Evolutionary conservation across 2,113 vertebrate genomes (phyloP), one percentile per base, ranked within the genome.

Genomic region (Salvelinus alpinus): DNA sequence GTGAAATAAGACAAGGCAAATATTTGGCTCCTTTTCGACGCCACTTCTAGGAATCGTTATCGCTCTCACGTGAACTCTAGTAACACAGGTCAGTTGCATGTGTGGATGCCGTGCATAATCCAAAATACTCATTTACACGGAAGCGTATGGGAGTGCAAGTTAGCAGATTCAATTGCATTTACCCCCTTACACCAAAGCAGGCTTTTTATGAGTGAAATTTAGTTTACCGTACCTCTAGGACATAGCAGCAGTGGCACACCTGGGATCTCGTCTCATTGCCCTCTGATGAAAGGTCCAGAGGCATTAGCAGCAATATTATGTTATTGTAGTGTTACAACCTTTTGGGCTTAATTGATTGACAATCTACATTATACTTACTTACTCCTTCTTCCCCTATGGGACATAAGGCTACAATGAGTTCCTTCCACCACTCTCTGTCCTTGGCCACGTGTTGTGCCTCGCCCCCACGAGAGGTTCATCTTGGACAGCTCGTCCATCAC

Each of bases 21-120:
- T 75, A 78, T 86, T 83, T 87, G 80, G 86, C 87, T 82, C 48
- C 76, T 76, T 34, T 77, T 83, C 85, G 64, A 64, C 62, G 72
- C 78, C 72, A 79, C 76, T 88, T 89, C 83, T 85, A 86, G 84
- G 84, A 89, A 88, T 74, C 73, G 69, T 25, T 75, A 88, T 76
- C 74, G 66, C 25, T 74, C 81, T 75, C 64, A 74, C 70, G 69
- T 64, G 69, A 71, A 65, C 86, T 85, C 75, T 71, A 69, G 64
- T 77, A 85, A 73, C 71, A 68, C 70, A 73, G 81, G 68, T 80
- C 34, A 75, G 80, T 80, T 77, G 79, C 84, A 81, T 86, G 82
- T 83, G 79, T 71, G 78, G 78, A 72, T 85, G 83, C 59, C 82
- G 80, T 81, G 74, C 76, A 66, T 76, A 29, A 67, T 72, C 44